phyloP scores from a whole-genome alignment of 2,888 invertebrate genomes.

The Yponomeuta sedellus region DNA sequence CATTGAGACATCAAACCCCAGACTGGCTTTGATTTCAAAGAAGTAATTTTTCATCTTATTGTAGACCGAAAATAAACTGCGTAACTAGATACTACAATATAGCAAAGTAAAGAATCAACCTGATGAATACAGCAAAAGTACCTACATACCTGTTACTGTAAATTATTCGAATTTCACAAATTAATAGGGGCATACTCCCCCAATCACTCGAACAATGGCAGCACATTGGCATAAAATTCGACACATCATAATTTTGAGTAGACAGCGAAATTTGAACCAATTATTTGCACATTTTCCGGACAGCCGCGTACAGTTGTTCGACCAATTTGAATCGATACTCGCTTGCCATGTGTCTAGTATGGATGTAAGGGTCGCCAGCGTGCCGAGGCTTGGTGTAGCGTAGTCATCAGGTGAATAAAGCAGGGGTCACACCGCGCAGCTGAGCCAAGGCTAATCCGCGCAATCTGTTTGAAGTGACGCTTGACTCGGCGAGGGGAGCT shows the following conservation, averaged over 20 bases:
- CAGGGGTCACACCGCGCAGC: constrained; percentile 16
- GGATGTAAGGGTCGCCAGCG: background rate
- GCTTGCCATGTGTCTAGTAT: background rate
- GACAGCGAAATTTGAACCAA: constrained; percentile 9
- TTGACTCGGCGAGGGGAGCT: constrained; percentile 16
- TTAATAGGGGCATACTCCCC: background rate
- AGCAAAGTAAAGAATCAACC: too few species aligned
- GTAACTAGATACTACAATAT: too few species aligned
- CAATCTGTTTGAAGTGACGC: constrained; percentile 24
- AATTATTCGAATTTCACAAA: background rate
- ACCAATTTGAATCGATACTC: background rate
- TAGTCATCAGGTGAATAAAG: constrained; percentile 19
- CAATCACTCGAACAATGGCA: background rate
- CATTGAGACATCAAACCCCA: too few species aligned
- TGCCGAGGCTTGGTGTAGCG: background rate
- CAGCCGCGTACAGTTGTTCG: background rate
- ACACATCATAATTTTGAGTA: background rate
- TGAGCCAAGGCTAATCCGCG: constrained; percentile 21
- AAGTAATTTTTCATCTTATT: too few species aligned
- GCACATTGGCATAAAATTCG: background rate
- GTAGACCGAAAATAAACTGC: too few species aligned
- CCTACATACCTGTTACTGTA: background rate
- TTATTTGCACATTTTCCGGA: constrained; percentile 9
- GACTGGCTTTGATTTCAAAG: too few species aligned
- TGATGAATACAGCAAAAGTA: background rate